Percentiles rank a stretch among this genome's conserved stretches.
These are phyloP conservation scores for Trachelipus rathkii DNA, from an alignment of 1,140 invertebrate genomes.

Conservation along the genomic window DNA sequence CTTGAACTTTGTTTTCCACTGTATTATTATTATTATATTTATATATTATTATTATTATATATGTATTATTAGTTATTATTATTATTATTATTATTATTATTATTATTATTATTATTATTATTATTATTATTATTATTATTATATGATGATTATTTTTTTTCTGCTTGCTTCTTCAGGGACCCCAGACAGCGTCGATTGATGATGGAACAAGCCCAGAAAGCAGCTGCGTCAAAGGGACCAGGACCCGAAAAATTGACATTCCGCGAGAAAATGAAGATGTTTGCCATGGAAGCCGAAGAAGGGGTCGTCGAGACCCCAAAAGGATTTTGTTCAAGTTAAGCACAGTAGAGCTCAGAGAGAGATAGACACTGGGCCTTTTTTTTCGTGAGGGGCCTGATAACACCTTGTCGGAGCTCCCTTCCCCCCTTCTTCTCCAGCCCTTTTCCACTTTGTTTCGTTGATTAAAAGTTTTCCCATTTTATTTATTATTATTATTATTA, in stretches of 20 bases:
- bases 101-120: neutral
- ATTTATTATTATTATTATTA: neutral
- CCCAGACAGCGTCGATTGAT: slow-evolving; percentile 73
- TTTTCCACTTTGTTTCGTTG: neutral
- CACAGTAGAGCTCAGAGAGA: slow-evolving; percentile 86
- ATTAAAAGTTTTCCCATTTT: neutral
- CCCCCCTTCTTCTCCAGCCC: neutral
- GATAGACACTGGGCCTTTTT: slow-evolving; percentile 62
- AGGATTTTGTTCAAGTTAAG: slow-evolving; percentile 88
- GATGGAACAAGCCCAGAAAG: slow-evolving; percentile 69
- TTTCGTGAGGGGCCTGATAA: neutral
- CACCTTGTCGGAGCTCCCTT: too few species aligned
- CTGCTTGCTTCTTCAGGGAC: slow-evolving; percentile 61
- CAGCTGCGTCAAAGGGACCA: slow-evolving; percentile 60
- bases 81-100: neutral
- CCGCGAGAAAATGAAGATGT: slow-evolving; percentile 96
- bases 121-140: neutral
- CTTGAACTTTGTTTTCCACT: too few species aligned
- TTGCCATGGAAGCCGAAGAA: slow-evolving; percentile 72
- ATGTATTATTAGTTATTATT: too few species aligned
- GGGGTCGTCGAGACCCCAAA: slow-evolving; percentile 82
- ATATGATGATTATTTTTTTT: neutral
- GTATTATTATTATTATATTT: too few species aligned
- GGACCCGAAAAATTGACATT: slow-evolving; percentile 86
- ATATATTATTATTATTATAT: too few species aligned